Conservation (phyloP, 2,113 vertebrate species). For the Notechis scutatus region DNA sequence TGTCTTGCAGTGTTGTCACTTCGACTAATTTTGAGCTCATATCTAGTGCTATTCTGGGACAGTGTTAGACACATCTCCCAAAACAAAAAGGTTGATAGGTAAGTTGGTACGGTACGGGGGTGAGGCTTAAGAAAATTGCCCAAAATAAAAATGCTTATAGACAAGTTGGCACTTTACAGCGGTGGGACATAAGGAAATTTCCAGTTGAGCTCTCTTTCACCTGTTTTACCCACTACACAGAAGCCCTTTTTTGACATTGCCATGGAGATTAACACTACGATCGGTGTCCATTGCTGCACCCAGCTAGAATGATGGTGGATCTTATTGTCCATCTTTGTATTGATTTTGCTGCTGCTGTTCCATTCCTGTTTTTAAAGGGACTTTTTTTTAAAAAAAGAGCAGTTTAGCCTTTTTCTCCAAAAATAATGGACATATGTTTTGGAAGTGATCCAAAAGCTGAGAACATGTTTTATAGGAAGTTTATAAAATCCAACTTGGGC, state of each 20-base stretch:
- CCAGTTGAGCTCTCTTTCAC: neutral
- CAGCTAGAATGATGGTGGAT: neutral
- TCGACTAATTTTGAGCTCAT: neutral
- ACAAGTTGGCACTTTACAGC: neutral
- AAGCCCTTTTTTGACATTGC: neutral
- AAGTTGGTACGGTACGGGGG: neutral
- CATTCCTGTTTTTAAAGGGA: neutral
- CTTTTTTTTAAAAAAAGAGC: neutral
- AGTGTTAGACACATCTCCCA: neutral
- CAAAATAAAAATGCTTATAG: neutral
- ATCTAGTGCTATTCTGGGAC: neutral
- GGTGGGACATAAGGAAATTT: neutral
- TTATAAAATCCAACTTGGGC: neutral
- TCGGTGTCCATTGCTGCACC: neutral
- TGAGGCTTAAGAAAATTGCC: neutral
- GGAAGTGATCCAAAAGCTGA: neutral
- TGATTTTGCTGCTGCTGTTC: neutral
- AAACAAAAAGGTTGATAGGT: neutral
- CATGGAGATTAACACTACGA: neutral
- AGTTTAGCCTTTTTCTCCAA: neutral
- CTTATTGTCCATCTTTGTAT: neutral
- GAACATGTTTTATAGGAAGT: neutral
- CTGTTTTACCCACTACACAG: neutral
- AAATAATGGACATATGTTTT: neutral
- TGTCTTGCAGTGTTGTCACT: neutral